Conservation (phyloP, 2,888 invertebrate species). For the Tenodera sinensis region DNA sequence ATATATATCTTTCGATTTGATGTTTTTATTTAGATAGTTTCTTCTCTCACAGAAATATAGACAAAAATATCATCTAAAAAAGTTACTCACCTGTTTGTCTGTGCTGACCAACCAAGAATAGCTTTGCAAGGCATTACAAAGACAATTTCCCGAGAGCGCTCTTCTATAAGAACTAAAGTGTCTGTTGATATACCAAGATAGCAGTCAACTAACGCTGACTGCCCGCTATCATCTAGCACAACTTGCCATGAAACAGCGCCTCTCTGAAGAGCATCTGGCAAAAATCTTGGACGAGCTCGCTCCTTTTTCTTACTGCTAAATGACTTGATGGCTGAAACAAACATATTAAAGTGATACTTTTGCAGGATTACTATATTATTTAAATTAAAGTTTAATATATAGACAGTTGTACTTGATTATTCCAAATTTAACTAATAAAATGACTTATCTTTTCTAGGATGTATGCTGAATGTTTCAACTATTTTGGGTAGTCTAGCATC, state of each 20-base stretch:
- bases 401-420: background rate
- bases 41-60: no score
- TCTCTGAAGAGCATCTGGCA: conserved; percentile 46
- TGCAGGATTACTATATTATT: no score
- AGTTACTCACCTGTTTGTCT: conserved; percentile 52
- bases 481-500: no score
- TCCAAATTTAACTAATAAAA: background rate
- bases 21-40: no score
- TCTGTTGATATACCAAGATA: conserved; percentile 85
- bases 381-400: background rate
- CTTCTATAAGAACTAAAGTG: conserved; percentile 82
- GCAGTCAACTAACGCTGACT: conserved; percentile 65
- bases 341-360: background rate
- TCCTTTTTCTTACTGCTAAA: conserved; percentile 74
- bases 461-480: no score
- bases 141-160: conserved; percentile 74
- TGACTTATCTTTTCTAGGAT: no score
- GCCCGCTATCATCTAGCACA: conserved; percentile 66
- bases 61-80: background rate
- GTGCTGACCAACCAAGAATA: conserved; percentile 69
- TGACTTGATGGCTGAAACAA: conserved; percentile 66
- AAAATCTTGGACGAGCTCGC: conserved; percentile 61
- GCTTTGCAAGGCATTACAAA: conserved; percentile 81
- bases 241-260: conserved; percentile 85
- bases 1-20: no score